Evolutionary conservation across 1,140 invertebrate species (phyloP).

Genomic region (Gyrodactylus salaris): DNA sequence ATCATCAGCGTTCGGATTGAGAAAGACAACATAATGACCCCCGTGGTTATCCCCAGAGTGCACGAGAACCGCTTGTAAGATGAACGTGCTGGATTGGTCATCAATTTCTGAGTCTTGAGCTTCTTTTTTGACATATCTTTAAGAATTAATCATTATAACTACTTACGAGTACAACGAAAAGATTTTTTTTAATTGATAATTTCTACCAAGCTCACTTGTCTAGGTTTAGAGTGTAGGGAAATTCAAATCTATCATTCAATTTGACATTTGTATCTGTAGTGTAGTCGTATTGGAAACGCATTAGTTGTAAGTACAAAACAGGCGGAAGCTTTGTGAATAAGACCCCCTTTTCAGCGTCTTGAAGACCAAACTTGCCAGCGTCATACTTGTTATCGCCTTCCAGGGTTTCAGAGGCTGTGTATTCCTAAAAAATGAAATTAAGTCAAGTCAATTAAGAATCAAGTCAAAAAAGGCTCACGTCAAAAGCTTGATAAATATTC

Average conservation of each 20-base stretch:
- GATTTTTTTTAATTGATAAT: neutral
- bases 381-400: slow-evolving; percentile 98
- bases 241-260: slow-evolving; percentile 59
- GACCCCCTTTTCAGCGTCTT: slow-evolving; percentile 83
- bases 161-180: no score
- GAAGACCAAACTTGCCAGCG: slow-evolving; percentile 64
- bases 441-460: neutral
- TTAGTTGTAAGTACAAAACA: slow-evolving; percentile 76
- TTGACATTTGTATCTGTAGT: slow-evolving; percentile 89
- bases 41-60: slow-evolving; percentile 97
- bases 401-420: slow-evolving; percentile 62
- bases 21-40: slow-evolving; percentile 96
- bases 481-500: slow-evolving; percentile 22
- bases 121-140: slow-evolving; percentile 46
- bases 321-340: slow-evolving; percentile 84
- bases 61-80: slow-evolving; percentile 77
- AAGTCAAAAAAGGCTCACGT: neutral
- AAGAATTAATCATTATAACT: no score
- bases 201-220: neutral
- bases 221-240: slow-evolving; percentile 2
- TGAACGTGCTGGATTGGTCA: slow-evolving; percentile 44
- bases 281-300: slow-evolving; percentile 93
- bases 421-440: slow-evolving; percentile 59
- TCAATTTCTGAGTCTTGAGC: slow-evolving; percentile 28
- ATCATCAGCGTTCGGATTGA: slow-evolving; percentile 62